Percentiles rank a stretch among this genome's conserved stretches.
phyloP scores from a whole-genome alignment of 2,888 invertebrate genomes.

The Phyllotreta striolata region DNA sequence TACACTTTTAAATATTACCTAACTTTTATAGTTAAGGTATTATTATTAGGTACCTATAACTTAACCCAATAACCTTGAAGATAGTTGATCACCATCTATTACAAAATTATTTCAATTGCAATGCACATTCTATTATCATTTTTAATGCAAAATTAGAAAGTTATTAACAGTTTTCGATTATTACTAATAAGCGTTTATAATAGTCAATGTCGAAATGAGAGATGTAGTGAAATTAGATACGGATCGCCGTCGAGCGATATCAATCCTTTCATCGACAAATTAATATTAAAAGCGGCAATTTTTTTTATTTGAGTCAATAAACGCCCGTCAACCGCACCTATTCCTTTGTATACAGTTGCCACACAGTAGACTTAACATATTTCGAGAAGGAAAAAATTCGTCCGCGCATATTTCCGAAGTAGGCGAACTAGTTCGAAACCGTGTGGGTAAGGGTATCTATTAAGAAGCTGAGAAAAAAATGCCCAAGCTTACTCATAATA shows the following conservation, averaged over 20 bases:
- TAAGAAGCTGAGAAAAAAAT: constrained; percentile 36
- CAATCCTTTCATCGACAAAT: constrained; percentile 25
- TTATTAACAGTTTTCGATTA: no score
- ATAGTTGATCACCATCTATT: no score
- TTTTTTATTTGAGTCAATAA: constrained; percentile 23
- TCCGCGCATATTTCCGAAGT: constrained; percentile 35
- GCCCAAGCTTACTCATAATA: constrained; percentile 35
- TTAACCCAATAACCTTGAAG: no score
- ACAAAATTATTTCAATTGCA: no score
- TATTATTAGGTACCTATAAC: no score
- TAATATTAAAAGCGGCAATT: constrained; percentile 7
- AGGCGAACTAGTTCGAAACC: constrained; percentile 42
- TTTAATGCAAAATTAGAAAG: no score
- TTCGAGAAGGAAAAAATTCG: constrained; percentile 24
- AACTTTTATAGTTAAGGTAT: no score
- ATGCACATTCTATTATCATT: no score
- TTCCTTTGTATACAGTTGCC: constrained; percentile 28
- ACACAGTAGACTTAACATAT: constrained; percentile 29
- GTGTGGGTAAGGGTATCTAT: constrained; percentile 42
- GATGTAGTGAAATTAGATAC: no score
- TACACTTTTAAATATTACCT: no score
- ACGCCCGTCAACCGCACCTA: constrained; percentile 25
- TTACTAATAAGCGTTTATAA: no score
- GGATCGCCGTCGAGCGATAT: constrained; percentile 3
- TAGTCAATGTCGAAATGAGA: no score